phyloP scores from a whole-genome alignment of 2,797 vertebrate species.

The Buceros bicornis region DNA sequence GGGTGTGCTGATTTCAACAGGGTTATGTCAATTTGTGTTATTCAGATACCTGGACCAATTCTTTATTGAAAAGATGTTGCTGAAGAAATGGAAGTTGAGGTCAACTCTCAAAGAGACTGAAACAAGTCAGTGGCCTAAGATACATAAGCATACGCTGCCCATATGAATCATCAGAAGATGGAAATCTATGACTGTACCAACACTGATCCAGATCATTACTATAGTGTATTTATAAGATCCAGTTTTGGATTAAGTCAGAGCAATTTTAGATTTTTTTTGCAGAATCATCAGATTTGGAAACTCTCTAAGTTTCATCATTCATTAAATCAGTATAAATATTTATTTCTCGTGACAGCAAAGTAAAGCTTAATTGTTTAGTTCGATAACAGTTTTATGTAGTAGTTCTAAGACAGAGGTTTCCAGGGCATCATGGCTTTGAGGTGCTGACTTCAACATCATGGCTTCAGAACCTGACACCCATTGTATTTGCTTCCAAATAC shows the following conservation, averaged over 20 bases:
- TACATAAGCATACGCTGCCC: fast-evolving
- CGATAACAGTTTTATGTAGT: background rate
- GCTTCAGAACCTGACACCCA: background rate
- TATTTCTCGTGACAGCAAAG: background rate
- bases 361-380: background rate
- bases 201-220: background rate
- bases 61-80: background rate
- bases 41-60: background rate
- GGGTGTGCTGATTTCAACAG: background rate
- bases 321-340: background rate
- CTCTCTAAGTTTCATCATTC: background rate
- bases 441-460: background rate
- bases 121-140: background rate
- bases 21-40: background rate
- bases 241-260: background rate
- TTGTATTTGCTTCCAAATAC: constrained; percentile 8
- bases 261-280: background rate
- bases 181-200: background rate
- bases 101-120: background rate
- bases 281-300: background rate
- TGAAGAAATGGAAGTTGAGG: background rate
- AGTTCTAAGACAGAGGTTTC: background rate
- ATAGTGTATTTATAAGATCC: background rate
- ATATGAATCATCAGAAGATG: background rate
- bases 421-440: background rate